Percentiles rank a stretch among this genome's conserved stretches.
Evolutionary conservation across 2,113 vertebrate species (phyloP).

Genomic region (Myiagra hebetior): DNA sequence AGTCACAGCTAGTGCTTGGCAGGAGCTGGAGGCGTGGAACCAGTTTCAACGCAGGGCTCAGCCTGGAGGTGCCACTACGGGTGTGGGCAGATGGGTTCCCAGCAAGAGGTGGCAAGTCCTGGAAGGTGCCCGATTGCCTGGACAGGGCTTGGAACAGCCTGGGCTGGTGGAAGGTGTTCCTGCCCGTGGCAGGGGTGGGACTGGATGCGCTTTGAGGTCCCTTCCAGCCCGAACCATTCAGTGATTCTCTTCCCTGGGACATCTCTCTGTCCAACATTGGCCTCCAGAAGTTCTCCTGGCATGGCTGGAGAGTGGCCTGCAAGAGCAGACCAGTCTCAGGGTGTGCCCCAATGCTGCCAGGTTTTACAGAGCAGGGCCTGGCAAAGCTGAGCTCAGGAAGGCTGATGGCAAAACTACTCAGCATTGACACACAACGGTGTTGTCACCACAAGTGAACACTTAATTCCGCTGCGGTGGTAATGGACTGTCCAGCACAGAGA

Average conservation of each 20-base stretch:
- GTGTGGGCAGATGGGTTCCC: neutral
- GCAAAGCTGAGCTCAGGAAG: neutral
- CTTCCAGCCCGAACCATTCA: neutral
- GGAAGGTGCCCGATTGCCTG: neutral
- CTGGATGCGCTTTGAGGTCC: neutral
- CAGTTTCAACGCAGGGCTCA: neutral
- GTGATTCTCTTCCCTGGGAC: neutral
- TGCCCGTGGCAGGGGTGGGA: neutral
- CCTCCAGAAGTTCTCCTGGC: neutral
- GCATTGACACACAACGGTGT: fast-evolving
- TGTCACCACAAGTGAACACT: neutral
- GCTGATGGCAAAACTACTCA: neutral
- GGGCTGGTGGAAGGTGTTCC: neutral
- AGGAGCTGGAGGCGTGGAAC: neutral
- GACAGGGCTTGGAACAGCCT: neutral
- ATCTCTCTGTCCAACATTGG: fast-evolving
- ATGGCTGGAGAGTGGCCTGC: neutral
- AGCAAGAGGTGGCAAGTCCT: neutral
- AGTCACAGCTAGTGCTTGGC: neutral
- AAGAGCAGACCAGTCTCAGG: neutral
- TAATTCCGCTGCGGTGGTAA: fast-evolving
- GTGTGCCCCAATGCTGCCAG: fast-evolving
- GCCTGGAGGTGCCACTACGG: neutral
- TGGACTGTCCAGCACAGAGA: neutral
- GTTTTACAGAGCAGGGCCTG: neutral